These are phyloP conservation scores for Lampris incognitus DNA, from an alignment of 2,113 vertebrate species.

Conservation along the genomic window DNA sequence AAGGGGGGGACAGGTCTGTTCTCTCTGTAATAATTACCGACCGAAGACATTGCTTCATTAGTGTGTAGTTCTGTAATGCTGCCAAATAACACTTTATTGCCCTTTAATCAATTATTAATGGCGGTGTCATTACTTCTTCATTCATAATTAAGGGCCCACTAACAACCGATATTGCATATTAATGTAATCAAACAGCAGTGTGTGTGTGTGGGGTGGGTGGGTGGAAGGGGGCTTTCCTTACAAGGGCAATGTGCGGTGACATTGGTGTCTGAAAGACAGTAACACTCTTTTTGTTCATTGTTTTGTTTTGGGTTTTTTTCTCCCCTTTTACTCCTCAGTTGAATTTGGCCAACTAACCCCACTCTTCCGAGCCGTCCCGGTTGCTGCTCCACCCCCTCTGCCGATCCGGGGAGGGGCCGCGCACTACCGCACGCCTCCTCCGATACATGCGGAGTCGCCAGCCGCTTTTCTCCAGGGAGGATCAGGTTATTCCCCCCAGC, in stretches of 20 bases:
- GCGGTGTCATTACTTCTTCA: conserved; percentile 83
- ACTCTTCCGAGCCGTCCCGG: no score
- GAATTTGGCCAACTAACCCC: no score
- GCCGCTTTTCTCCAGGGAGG: no score
- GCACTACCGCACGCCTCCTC: no score
- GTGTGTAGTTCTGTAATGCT: conserved; percentile 85
- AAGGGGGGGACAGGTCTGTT: conserved; percentile 60
- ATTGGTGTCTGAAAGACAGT: conserved; percentile 9
- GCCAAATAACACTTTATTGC: conserved; percentile 88
- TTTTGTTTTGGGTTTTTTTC: no score
- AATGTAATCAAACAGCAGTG: conserved; percentile 85
- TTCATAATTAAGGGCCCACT: conserved; percentile 85
- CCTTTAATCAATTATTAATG: conserved; percentile 89
- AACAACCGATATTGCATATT: conserved; percentile 85
- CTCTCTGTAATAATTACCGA: conserved; percentile 70
- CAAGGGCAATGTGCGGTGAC: background rate
- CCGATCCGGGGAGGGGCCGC: no score
- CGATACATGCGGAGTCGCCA: no score
- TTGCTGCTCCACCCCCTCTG: no score
- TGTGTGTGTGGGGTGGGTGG: conserved; percentile 26
- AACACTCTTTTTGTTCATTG: no score
- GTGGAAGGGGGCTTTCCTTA: background rate
- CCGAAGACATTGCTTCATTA: conserved; percentile 82
- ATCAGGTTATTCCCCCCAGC: no score
- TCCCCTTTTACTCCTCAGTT: no score